Evolutionary conservation across 92 coral and sea anemone species (phyloP), one percentile per base, ranked within the genome.

Genomic region (Nematostella vectensis): DNA sequence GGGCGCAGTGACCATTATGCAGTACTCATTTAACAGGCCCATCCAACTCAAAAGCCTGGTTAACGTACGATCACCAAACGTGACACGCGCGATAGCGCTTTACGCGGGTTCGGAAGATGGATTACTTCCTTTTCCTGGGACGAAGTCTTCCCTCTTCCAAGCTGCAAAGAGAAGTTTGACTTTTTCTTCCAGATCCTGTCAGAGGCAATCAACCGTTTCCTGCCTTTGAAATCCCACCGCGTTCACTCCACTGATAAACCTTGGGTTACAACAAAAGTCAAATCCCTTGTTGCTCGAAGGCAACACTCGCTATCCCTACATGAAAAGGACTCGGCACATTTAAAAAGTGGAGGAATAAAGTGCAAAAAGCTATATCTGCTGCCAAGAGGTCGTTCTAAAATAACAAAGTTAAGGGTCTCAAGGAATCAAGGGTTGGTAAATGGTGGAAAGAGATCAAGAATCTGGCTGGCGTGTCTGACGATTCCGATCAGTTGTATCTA

Each of bases 1-100:
- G 78, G 78, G 27, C 39, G 29, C 13, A 78, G 85, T 42, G 79
- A 78, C 50, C 70, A 78, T 48, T 78, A 29, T 47, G 38, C 55
- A 24, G 53, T 64, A 27, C 74, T 65, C 20, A 33, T 58, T 26
- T 65, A 50, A 48, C 54, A 24, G 9, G 3, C n/a, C n/a, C n/a
- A 2, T 8, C 37, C 42, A 1, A 33, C 8, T n/a, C n/a, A n/a
- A n/a, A n/a, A n/a, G n/a, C n/a, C n/a, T n/a, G n/a, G n/a, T n/a
- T n/a, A n/a, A n/a, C n/a, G n/a, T n/a, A n/a, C n/a, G n/a, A n/a
- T n/a, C n/a, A n/a, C n/a, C n/a, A n/a, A n/a, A n/a, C n/a, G 53
- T n/a, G n/a, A n/a, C n/a, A n/a, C n/a, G n/a, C n/a, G n/a, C n/a
- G n/a, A n/a, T n/a, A n/a, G n/a, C n/a, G n/a, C n/a, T n/a, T n/a